These are phyloP conservation scores for Columba janthina DNA, from an alignment of 2,113 vertebrate genomes.

Conservation along the genomic window DNA sequence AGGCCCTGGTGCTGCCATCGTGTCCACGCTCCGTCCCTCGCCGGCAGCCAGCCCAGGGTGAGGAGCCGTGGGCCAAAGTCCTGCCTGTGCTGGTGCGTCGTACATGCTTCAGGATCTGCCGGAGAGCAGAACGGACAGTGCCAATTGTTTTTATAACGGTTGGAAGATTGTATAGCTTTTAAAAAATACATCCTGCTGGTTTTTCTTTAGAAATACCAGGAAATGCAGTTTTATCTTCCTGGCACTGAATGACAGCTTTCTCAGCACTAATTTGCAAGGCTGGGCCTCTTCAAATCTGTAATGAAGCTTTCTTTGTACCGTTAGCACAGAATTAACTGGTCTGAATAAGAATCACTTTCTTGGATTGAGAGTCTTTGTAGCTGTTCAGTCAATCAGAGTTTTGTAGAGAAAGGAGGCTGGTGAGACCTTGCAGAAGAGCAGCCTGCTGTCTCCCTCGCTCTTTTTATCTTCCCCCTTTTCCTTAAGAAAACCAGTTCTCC, in stretches of 20 bases:
- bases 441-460: background rate
- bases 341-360: background rate
- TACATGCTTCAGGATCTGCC: background rate
- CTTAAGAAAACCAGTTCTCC: background rate
- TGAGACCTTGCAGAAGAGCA: background rate
- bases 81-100: background rate
- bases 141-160: background rate
- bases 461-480: background rate
- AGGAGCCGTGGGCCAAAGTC: rapidly evolving
- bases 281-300: background rate
- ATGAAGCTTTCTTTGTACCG: background rate
- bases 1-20: background rate
- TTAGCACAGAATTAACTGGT: background rate
- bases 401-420: background rate
- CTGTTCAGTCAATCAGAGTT: background rate
- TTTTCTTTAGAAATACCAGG: background rate
- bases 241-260: background rate
- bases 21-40: rapidly evolving
- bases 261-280: background rate
- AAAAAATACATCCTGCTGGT: background rate
- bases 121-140: background rate
- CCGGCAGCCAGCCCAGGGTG: background rate
- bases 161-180: background rate
- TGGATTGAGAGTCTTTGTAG: background rate
- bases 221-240: background rate